Base-by-base conservation (phyloP, 2,888 invertebrate species). In the Eueremaeus valkanovi region DNA sequence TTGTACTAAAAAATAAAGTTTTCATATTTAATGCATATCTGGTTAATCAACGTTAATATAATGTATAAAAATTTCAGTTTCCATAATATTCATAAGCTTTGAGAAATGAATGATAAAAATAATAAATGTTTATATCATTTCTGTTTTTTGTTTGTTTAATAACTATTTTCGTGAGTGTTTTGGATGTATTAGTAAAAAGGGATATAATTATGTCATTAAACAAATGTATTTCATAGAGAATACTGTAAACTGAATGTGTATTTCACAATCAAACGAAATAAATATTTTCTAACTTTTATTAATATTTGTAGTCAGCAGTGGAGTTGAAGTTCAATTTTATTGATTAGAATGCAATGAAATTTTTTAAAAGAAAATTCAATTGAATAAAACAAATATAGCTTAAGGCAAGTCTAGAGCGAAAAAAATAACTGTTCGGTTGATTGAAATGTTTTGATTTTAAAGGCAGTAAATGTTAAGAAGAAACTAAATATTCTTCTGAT, bases 391-490 rank as follows among this genome's bases (percentile, higher is more conserved):
- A 11, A 55, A 18, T 27, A 27, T 27, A 55, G 8, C 27, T 27
- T 27, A 27, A 55, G 27, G 27, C 27, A 55, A 24, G 13, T 55
- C 27, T 55, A 27, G 27, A 6, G 24, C 27, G 11, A 45, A 45
- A 27, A 27, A 6, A 51, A n/a, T 24, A 55, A 55, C 9, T 45
- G 3, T 6, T 45, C 27, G 11, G 27, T 1, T 55, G 55, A 55
- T 55, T 55, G 55, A 55, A 24, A 27, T 27, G 55, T 55, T 55
- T 55, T 55, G 55, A 55, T 55, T 55, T 27, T 55, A 55, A 55
- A 55, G 11, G 27, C 2, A 27, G 6, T 0, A 55, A 55, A 55
- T 27, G 9, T 27, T 55, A 9, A 16, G 16, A 27, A 55, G 27
- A n/a, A n/a, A 3, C 5, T 18, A 8, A 2, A 45, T 45, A 45